These are phyloP conservation scores for Nomada fucata DNA, from an alignment of 2,888 invertebrate genomes.

Conservation along the genomic window DNA sequence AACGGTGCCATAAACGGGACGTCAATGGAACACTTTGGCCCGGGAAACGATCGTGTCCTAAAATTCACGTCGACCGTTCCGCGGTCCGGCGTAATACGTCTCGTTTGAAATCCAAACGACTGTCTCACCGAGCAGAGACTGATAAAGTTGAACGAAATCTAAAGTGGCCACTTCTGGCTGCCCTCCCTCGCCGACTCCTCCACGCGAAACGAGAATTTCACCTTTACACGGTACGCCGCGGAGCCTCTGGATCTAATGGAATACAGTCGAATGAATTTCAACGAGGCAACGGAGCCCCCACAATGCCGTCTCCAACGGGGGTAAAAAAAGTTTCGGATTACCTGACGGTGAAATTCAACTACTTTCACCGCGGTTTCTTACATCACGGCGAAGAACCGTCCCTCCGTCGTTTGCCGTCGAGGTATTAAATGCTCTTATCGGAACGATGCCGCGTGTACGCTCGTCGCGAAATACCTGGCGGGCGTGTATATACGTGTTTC, in stretches of 20 bases:
- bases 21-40: conserved; percentile 37
- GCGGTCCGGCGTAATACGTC: background rate
- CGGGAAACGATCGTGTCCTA: conserved; percentile 31
- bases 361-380: conserved; percentile 16
- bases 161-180: conserved; percentile 23
- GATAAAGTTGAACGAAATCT: conserved; percentile 49
- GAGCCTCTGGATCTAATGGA: conserved; percentile 26
- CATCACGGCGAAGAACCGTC: background rate
- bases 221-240: background rate
- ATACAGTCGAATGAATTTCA: conserved; percentile 39
- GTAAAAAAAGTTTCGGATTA: conserved; percentile 44
- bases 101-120: conserved; percentile 42
- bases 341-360: conserved; percentile 23
- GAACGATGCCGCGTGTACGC: background rate
- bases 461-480: background rate
- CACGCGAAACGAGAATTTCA: conserved; percentile 21
- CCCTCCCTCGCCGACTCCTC: background rate
- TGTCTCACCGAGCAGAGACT: conserved; percentile 10
- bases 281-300: conserved; percentile 22
- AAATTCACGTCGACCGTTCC: conserved; percentile 30
- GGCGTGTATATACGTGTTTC: no score
- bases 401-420: background rate
- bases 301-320: conserved; percentile 3
- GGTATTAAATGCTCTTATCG: background rate
- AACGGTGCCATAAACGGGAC: conserved; percentile 52